Conservation (phyloP, 2,888 invertebrate species). For the Dicranocentrus wangi region DNA sequence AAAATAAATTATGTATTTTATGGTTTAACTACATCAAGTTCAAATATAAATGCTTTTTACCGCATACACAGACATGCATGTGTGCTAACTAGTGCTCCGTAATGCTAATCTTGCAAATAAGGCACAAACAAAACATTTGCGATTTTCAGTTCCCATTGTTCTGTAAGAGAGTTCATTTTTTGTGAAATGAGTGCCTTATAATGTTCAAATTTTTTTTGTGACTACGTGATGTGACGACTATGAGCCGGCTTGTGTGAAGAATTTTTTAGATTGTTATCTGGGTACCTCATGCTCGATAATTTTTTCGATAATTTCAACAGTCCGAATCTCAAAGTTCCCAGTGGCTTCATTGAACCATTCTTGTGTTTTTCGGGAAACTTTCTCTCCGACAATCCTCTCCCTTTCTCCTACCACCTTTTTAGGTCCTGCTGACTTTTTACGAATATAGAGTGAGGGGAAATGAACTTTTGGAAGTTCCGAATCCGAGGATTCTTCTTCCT, state of each 20-base stretch:
- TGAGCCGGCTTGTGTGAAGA: neutral
- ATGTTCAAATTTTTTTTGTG: too few species aligned
- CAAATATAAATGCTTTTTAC: too few species aligned
- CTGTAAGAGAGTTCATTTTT: neutral
- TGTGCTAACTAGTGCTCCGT: conserved; percentile 1
- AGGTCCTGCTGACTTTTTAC: conserved; percentile 86
- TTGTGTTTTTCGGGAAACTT: conserved; percentile 88
- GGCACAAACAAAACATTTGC: neutral
- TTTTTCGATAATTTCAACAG: conserved; percentile 95
- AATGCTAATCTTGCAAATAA: too few species aligned
- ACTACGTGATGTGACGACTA: too few species aligned
- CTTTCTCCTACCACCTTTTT: conserved; percentile 87
- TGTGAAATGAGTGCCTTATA: neutral
- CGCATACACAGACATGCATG: too few species aligned
- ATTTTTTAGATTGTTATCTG: conserved; percentile 6
- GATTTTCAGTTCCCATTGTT: neutral
- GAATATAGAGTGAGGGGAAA: conserved; percentile 90
- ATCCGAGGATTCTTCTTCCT: conserved; percentile 16
- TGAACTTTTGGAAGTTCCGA: conserved; percentile 77
- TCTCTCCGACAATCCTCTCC: conserved; percentile 91
- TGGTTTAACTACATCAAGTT: too few species aligned
- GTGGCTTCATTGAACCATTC: conserved; percentile 90
- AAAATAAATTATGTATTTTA: too few species aligned
- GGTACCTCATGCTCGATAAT: conserved; percentile 95
- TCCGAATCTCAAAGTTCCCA: conserved; percentile 89